Evolutionary conservation across 2,113 vertebrate species (phyloP).

Genomic region (Heterotis niloticus): DNA sequence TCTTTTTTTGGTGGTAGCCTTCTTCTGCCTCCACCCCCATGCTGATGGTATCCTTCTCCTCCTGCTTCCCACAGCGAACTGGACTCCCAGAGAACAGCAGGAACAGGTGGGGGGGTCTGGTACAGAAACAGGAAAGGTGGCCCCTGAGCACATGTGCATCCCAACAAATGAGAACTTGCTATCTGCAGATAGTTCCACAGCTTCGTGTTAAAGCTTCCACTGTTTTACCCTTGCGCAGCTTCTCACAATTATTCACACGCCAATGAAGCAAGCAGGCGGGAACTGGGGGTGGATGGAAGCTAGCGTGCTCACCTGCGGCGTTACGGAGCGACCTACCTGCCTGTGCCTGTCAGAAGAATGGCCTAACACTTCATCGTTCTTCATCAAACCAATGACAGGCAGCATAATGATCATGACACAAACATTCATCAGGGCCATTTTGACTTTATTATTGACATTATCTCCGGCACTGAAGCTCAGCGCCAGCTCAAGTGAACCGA

Average conservation of each 20-base stretch:
- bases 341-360: constrained; percentile 42
- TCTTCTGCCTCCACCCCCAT: too few species aligned
- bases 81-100: too few species aligned
- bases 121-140: too few species aligned
- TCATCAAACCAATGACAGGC: constrained; percentile 5
- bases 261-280: constrained; percentile 51
- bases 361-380: constrained; percentile 32
- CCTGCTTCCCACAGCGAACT: too few species aligned
- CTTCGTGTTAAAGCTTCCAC: constrained; percentile 45
- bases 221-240: constrained; percentile 50
- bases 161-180: too few species aligned
- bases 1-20: too few species aligned
- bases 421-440: background rate
- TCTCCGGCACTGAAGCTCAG: background rate
- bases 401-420: background rate
- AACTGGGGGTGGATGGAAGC: constrained; percentile 43
- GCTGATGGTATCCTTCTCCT: too few species aligned
- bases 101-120: too few species aligned
- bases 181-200: constrained; percentile 7
- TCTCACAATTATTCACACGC: constrained; percentile 58
- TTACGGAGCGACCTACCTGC: constrained; percentile 29
- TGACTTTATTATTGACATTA: background rate
- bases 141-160: too few species aligned
- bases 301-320: constrained; percentile 59
- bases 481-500: background rate